Conservation (phyloP, 2,113 vertebrate genomes). For the Triplophysa rosa region DNA sequence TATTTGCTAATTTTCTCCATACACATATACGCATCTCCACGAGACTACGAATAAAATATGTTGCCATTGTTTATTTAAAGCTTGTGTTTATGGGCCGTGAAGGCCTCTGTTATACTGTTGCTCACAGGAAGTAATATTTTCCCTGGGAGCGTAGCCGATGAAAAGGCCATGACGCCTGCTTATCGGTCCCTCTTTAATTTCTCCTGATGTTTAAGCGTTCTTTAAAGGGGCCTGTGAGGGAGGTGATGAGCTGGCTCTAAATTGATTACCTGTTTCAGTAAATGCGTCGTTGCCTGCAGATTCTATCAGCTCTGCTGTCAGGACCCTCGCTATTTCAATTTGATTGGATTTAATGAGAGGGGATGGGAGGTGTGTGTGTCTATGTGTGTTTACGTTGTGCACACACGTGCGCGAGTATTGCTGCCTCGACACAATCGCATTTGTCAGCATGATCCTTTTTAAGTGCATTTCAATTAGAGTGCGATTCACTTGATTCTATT, state of each 20-base stretch:
- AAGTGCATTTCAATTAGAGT: slow-evolving; percentile 98
- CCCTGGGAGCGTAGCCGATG: slow-evolving; percentile 71
- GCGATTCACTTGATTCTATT: slow-evolving; percentile 97
- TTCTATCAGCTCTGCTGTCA: slow-evolving; percentile 87
- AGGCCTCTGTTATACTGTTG: background rate
- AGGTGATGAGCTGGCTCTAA: slow-evolving; percentile 83
- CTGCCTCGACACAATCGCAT: slow-evolving; percentile 90
- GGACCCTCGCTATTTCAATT: slow-evolving; percentile 83
- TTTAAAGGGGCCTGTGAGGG: slow-evolving; percentile 68
- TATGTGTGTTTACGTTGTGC: slow-evolving; percentile 44
- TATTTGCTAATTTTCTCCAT: background rate
- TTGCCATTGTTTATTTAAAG: background rate
- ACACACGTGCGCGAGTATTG: slow-evolving; percentile 66
- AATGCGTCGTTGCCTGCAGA: slow-evolving; percentile 80
- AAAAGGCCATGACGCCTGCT: slow-evolving; percentile 79
- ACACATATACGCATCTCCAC: background rate
- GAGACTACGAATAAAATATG: background rate
- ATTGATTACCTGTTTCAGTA: slow-evolving; percentile 83
- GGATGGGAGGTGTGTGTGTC: slow-evolving; percentile 80
- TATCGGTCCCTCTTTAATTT: slow-evolving; percentile 80
- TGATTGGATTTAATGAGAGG: slow-evolving; percentile 91
- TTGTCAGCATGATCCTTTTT: slow-evolving; percentile 97
- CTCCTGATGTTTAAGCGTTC: slow-evolving; percentile 83
- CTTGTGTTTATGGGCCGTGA: slow-evolving; percentile 7
- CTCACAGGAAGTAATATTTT: slow-evolving; percentile 71